Evolutionary conservation across 2,113 vertebrate species (phyloP), one percentile per base, ranked within the genome.

Genomic region (Plotosus lineatus): DNA sequence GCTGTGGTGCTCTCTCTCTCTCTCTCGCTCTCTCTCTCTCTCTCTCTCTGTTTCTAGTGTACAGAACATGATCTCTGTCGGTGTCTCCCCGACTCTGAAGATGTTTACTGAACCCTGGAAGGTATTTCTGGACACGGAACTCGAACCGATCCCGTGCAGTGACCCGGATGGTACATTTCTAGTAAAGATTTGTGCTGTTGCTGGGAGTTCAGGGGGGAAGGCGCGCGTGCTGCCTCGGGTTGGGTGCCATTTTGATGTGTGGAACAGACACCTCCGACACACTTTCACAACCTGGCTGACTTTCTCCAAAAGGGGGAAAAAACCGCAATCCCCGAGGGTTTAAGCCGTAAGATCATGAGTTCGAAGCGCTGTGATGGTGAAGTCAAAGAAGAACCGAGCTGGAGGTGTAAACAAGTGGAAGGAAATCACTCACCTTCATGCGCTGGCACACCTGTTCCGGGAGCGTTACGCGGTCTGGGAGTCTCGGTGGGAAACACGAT

Each of bases 371-470:
- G 21, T 26, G 31, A 36, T 1, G 60, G 28, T 19, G 1, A 42
- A 40, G n/a, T 2, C 31, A 28, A n/a, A n/a, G 0, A 36, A 21
- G 4, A 4, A 55, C 31, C 26, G 65, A 6, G 14, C 12, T 19
- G 19, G 3, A 8, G 26, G 3, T 8, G 19, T 7, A 50, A 8
- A 60, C 40, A 66, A 23, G 11, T 40, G 21, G 23, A 61, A 60
- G 1, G 33, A 65, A 83, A 85, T 78, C 77, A 46, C 74, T 83
- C 33, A 85, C 82, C 77, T 86, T 65, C 80, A 82, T 77, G 82
- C 77, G 66, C 21, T 56, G 66, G 63, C 77, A 65, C 77, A 84
- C 80, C 85, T 80, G 65, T 80, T 80, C 66, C 74, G 73, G 75
- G 66, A 65, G 78, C 23, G n/a, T 75, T 74, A 83, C 42, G 17